Evolutionary conservation across 2,113 vertebrate genomes (phyloP).

Genomic region (Anolis sagrei): DNA sequence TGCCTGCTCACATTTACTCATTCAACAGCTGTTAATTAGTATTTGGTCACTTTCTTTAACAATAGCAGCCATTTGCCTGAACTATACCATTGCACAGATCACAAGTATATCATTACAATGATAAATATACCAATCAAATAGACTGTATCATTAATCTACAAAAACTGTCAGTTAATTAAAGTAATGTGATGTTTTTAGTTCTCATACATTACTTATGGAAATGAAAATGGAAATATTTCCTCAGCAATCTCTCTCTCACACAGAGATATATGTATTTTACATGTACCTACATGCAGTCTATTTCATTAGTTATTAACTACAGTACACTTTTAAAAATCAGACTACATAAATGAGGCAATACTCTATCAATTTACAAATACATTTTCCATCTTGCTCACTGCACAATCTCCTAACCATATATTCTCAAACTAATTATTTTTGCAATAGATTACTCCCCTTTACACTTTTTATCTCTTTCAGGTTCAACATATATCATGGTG

Average conservation of each 20-base stretch:
- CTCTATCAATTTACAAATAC: constrained; percentile 9
- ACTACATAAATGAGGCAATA: constrained; percentile 4
- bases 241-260: constrained; percentile 10
- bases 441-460: background rate
- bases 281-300: constrained; percentile 43
- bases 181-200: constrained; percentile 56
- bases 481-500: background rate
- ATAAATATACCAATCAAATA: constrained; percentile 3
- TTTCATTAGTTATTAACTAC: constrained; percentile 54
- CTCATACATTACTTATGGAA: constrained; percentile 59
- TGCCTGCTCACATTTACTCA: background rate
- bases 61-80: background rate
- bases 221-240: constrained; percentile 57
- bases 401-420: background rate
- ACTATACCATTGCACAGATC: background rate
- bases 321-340: constrained; percentile 45
- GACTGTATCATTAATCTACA: constrained; percentile 48
- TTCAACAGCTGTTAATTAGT: background rate
- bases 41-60: background rate
- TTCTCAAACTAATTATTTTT: background rate
- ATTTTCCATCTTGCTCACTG: background rate
- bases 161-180: constrained; percentile 51
- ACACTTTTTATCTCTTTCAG: background rate
- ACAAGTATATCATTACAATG: background rate
- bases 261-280: constrained; percentile 60